phyloP scores from a whole-genome alignment of 2,113 vertebrate genomes.

The pig (Sus scrofa) region DNA sequence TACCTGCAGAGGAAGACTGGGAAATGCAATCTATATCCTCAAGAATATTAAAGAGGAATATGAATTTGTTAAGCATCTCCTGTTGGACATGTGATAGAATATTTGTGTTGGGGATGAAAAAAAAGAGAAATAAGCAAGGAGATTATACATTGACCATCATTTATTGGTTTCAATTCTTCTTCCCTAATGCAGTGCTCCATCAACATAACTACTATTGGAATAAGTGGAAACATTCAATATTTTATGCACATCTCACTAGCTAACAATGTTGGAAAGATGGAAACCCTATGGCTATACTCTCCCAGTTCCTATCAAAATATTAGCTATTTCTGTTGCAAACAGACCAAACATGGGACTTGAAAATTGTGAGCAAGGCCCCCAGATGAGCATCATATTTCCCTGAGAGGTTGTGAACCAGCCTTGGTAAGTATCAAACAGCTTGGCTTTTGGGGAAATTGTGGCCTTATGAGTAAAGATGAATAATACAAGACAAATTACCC shows the following conservation, averaged over 20 bases:
- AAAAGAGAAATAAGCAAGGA: background rate
- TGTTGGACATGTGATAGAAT: background rate
- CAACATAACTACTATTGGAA: background rate
- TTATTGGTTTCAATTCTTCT: background rate
- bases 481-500: background rate
- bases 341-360: background rate
- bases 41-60: background rate
- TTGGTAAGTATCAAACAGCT: background rate
- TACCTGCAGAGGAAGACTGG: background rate
- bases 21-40: background rate
- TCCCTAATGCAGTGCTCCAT: background rate
- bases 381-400: background rate
- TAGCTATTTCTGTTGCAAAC: background rate
- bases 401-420: background rate
- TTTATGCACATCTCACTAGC: background rate
- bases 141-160: background rate
- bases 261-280: background rate
- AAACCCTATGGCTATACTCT: rapidly evolving
- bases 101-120: background rate
- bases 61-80: background rate
- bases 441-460: background rate
- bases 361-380: background rate
- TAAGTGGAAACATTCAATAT: background rate
- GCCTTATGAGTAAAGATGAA: background rate
- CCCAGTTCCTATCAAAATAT: background rate